Base-by-base conservation (phyloP, 2,113 vertebrate species). In the Amblyornis subalaris region DNA sequence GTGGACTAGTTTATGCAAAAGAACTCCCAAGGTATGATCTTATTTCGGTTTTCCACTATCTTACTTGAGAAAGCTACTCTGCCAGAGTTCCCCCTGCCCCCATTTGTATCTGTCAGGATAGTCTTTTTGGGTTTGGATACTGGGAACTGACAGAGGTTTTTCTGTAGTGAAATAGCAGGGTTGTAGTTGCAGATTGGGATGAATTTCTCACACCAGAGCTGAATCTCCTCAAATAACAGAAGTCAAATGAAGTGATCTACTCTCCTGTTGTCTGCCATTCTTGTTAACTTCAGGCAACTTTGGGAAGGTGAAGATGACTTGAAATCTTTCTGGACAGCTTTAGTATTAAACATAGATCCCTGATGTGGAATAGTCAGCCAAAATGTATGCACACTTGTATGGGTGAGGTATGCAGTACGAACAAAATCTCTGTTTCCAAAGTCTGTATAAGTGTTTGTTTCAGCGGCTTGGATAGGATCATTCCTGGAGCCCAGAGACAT, bases 301-400 rank as follows among this genome's bases (percentile, higher is more conserved):
- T 25, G 44, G 36, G 48, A 84, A 71, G 38, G 23, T 60, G 10
- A 66, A 26, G 57, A 51, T 26, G 36, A 20, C 70, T 23, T 66
- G 38, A 48, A 88, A 58, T 74, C 75, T 66, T 38, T 67, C 2
- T 4, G 86, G 51, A 67, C 64, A 61, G 44, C 31, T 53, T 77
- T 67, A 67, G 14, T 74, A 40, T 80, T 60, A 58, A 62, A 47
- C 20, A 13, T 6, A 45, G 57, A 17, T 76, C n/a, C 23, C 28
- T 62, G 38, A 26, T 85, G 16, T 35, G 61, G 38, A 62, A 9
- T 12, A 64, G 21, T 55, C 45, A 70, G 35, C 21, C 62, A 48
- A 29, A 90, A 42, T 14, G 9, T 21, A 2, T 21, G 18, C 20
- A 24, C 25, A 6, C 3, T 0, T 22, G 8, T 14, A 1, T 29